Conservation (phyloP, 2,888 invertebrate genomes). For the Miltochrista miniata region DNA sequence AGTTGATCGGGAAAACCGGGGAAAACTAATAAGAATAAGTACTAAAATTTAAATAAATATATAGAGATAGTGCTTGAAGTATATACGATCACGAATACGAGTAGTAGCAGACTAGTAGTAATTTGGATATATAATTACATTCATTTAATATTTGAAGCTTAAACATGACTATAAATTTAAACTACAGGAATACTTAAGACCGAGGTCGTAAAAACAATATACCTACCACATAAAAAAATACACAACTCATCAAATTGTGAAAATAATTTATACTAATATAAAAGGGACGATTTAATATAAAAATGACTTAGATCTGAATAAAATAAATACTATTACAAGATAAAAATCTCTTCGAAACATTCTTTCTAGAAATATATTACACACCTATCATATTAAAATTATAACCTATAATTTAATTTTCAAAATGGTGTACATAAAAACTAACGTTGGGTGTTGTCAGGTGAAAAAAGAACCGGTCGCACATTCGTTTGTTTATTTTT, state of each 20-base stretch:
- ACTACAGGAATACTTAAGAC: no score
- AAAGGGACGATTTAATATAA: constrained; percentile 38
- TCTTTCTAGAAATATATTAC: constrained; percentile 70
- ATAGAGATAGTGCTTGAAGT: no score
- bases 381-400: constrained; percentile 82
- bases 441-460: constrained; percentile 72
- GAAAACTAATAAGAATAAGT: no score
- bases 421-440: constrained; percentile 72
- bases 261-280: constrained; percentile 41
- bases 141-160: no score
- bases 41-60: no score
- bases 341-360: constrained; percentile 65
- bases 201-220: constrained; percentile 7
- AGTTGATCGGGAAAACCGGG: no score
- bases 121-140: no score
- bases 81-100: no score
- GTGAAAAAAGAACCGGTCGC: constrained; percentile 71
- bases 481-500: constrained; percentile 71
- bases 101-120: no score
- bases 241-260: constrained; percentile 29
- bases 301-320: constrained; percentile 43
- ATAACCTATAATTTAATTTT: constrained; percentile 83
- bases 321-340: constrained; percentile 62
- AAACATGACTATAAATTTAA: no score
- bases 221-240: constrained; percentile 23